Conservation (phyloP, 23 tunicate species). For the Halocynthia aurantium region DNA sequence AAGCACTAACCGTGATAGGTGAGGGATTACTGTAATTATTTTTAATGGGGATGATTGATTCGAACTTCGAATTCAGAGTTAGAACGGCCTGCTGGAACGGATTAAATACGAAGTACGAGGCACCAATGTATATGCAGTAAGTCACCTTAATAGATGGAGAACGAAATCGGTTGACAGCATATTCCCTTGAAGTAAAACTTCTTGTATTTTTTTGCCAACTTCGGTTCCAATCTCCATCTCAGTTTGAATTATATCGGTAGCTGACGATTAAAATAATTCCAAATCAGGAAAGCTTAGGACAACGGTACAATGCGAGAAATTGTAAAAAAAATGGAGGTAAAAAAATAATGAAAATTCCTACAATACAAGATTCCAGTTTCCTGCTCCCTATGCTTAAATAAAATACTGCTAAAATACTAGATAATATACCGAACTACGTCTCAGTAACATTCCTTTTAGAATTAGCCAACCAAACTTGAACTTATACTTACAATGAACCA, state of each 20-base stretch:
- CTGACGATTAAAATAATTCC: not conserved
- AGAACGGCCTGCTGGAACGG: no score
- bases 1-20: no score
- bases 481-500: slow-evolving; percentile 52
- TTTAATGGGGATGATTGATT: no score
- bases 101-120: no score
- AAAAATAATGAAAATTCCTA: no score
- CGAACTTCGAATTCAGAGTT: no score
- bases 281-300: no score
- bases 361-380: not conserved
- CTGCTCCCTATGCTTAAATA: no score
- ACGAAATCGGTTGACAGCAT: slow-evolving; percentile 63
- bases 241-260: slow-evolving; percentile 55
- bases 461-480: not conserved
- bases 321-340: not conserved
- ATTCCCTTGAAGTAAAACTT: slow-evolving; percentile 60
- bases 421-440: no score
- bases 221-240: slow-evolving; percentile 63
- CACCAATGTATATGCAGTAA: not conserved
- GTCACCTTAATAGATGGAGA: slow-evolving; percentile 56
- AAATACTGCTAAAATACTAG: no score
- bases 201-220: slow-evolving; percentile 81
- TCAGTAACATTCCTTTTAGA: not conserved
- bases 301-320: no score
- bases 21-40: no score